Evolutionary conservation across 2,797 vertebrate species (phyloP).

Genomic region (Typhlichthys eigenmanni): DNA sequence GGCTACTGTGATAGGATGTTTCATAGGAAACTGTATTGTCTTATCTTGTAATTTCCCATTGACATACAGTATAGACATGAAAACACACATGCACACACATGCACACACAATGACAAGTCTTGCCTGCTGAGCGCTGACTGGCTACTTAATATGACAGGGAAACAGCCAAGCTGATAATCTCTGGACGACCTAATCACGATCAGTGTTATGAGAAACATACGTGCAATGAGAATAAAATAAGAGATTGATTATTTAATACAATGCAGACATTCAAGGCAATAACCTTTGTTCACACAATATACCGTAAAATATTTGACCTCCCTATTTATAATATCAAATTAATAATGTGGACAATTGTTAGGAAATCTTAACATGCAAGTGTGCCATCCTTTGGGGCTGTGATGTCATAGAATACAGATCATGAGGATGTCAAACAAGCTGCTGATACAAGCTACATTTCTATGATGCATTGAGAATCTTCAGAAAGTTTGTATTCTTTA

Average conservation of each 20-base stretch:
- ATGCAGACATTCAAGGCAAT: conserved; percentile 69
- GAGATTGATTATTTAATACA: conserved; percentile 30
- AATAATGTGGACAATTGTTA: too few species aligned
- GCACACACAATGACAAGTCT: conserved; percentile 38
- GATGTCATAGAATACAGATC: too few species aligned
- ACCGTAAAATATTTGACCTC: conserved; percentile 1
- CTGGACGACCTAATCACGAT: conserved; percentile 36
- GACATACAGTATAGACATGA: not conserved
- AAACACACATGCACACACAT: conserved; percentile 8
- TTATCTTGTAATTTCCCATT: too few species aligned
- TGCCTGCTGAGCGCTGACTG: conserved; percentile 60
- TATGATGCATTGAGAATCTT: too few species aligned
- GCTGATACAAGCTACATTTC: too few species aligned
- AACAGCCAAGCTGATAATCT: conserved; percentile 68
- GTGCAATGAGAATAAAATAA: conserved; percentile 38
- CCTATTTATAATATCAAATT: too few species aligned
- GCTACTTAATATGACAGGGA: conserved; percentile 61
- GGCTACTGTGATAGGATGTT: too few species aligned
- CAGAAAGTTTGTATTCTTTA: too few species aligned
- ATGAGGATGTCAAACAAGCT: too few species aligned
- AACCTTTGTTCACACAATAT: not conserved
- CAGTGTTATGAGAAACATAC: conserved; percentile 33
- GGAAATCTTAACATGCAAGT: too few species aligned
- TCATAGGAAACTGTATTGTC: too few species aligned
- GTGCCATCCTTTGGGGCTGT: too few species aligned